Conservation (phyloP, 2,797 vertebrate genomes). For the Octomys mimax region DNA sequence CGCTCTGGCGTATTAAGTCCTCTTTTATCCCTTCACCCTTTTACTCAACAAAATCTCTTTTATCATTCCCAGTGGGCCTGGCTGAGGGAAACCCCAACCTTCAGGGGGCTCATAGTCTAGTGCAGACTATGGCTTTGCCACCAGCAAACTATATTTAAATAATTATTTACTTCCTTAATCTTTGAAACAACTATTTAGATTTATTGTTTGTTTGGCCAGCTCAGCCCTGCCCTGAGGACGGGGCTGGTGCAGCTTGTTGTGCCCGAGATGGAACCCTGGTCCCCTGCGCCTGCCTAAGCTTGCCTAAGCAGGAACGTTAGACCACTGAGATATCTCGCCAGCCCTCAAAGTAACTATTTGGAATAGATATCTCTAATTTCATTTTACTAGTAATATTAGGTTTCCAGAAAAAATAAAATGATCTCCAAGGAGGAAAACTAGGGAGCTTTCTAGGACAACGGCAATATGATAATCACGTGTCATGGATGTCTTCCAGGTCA, state of each 20-base stretch:
- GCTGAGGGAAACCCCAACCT: background rate
- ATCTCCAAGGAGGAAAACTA: background rate
- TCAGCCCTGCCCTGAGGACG: too few species aligned
- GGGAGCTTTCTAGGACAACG: background rate
- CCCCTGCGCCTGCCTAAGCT: too few species aligned
- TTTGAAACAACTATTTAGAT: background rate
- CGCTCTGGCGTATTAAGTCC: background rate
- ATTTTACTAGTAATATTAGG: background rate
- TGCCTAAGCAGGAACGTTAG: too few species aligned
- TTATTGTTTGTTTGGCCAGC: too few species aligned
- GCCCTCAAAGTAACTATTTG: background rate
- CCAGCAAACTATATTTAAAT: background rate
- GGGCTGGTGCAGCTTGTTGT: too few species aligned
- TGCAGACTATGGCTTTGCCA: background rate
- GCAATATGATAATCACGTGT: background rate
- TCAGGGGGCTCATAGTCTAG: background rate
- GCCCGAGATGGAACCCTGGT: too few species aligned
- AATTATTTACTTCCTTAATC: slow-evolving; percentile 6
- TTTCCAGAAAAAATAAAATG: slow-evolving; percentile 28
- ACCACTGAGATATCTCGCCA: too few species aligned
- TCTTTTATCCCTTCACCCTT: background rate
- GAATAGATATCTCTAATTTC: background rate
- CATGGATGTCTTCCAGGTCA: background rate
- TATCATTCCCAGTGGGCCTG: background rate
- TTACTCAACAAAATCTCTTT: slow-evolving; percentile 14